A percentile compares a stretch with the other conserved stretches of the same genome.
Conservation (phyloP, 2,113 vertebrate genomes). For the Zosterops borbonicus region DNA sequence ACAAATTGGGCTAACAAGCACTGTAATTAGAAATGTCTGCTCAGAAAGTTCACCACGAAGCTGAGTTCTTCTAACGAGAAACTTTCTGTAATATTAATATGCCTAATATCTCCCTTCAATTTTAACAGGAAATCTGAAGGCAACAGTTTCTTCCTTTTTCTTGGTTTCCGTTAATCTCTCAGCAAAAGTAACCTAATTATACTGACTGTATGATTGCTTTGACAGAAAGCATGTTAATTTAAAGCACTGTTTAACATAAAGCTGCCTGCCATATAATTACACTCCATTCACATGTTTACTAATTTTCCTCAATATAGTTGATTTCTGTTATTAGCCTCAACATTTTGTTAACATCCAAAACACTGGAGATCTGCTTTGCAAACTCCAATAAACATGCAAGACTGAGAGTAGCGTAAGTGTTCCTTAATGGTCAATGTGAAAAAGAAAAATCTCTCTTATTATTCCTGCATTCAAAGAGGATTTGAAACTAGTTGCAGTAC, state of each 20-base stretch:
- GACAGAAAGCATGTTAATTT: constrained; percentile 53
- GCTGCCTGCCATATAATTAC: constrained; percentile 63
- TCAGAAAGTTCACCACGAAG: constrained; percentile 25
- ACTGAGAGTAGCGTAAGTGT: neutral
- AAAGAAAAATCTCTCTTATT: neutral
- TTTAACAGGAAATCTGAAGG: neutral
- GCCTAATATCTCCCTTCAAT: neutral
- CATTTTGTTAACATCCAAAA: constrained; percentile 47
- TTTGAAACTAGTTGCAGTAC: neutral
- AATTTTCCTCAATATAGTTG: constrained; percentile 55
- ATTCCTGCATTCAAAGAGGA: neutral
- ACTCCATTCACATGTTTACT: constrained; percentile 65
- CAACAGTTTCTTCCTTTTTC: constrained; percentile 32
- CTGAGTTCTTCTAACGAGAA: neutral
- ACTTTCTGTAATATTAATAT: constrained; percentile 34
- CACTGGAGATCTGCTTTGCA: constrained; percentile 51
- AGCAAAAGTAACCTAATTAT: constrained; percentile 43
- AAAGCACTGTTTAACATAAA: constrained; percentile 63
- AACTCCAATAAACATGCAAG: constrained; percentile 55
- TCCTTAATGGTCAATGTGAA: neutral
- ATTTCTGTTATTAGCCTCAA: constrained; percentile 64
- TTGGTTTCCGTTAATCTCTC: constrained; percentile 35
- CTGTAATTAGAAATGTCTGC: constrained; percentile 43
- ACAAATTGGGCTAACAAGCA: constrained; percentile 43
- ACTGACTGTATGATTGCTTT: constrained; percentile 17